A percentile compares a stretch with the other conserved stretches of the same genome.
Evolutionary conservation across 1,140 invertebrate genomes (phyloP).

Genomic region (Cydia strobilella): DNA sequence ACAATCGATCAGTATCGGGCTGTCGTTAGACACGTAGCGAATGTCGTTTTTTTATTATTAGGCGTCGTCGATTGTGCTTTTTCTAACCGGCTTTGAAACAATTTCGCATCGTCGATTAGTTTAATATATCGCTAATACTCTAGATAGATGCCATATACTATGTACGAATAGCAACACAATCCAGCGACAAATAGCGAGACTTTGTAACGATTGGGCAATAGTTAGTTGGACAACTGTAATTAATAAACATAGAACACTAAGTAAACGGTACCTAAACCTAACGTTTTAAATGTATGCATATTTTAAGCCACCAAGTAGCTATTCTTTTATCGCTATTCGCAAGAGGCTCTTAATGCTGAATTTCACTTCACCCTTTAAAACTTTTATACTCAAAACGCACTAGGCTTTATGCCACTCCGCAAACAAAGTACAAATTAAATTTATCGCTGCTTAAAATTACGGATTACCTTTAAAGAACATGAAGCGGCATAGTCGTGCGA

Average conservation of each 20-base stretch:
- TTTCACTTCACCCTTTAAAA: slow-evolving; percentile 31
- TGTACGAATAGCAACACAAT: no score
- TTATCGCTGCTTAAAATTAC: slow-evolving; percentile 53
- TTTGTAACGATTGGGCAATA: no score
- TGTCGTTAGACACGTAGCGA: no score
- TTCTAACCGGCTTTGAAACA: no score
- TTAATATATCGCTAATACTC: no score
- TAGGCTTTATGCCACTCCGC: slow-evolving; percentile 35
- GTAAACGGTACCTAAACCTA: neutral
- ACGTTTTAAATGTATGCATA: neutral
- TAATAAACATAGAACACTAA: neutral
- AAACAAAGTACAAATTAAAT: slow-evolving; percentile 50
- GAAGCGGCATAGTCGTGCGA: slow-evolving; percentile 49
- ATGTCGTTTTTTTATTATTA: no score
- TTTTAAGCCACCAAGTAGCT: neutral
- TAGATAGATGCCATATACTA: no score
- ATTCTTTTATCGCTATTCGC: slow-evolving; percentile 20
- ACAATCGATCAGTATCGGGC: no score
- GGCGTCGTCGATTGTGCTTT: no score
- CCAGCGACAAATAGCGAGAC: no score
- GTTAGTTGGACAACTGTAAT: neutral
- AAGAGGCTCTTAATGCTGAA: neutral
- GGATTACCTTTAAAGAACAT: slow-evolving; percentile 50
- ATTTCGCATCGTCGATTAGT: no score
- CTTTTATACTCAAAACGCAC: slow-evolving; percentile 18